Conservation (phyloP, 2,113 vertebrate genomes). For the Accipiter cooperii region DNA sequence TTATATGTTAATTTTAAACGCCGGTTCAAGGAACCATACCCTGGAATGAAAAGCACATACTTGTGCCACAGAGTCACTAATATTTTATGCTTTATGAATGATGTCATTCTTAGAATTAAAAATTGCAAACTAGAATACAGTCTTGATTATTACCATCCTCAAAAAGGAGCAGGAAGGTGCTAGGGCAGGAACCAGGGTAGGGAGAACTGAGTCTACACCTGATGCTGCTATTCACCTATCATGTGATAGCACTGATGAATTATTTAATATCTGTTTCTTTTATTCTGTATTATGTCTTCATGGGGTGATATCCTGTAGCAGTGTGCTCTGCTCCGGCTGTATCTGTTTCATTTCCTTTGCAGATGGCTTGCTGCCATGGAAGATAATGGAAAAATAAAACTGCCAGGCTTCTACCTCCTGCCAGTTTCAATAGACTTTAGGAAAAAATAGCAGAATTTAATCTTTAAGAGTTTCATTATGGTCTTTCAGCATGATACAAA, state of each 20-base stretch:
- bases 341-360: conserved; percentile 45
- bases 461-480: not conserved
- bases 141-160: not conserved
- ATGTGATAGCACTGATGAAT: conserved; percentile 18
- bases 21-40: not conserved
- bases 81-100: not conserved
- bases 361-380: not conserved
- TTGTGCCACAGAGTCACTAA: not conserved
- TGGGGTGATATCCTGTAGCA: conserved; percentile 20
- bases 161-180: not conserved
- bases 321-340: not conserved
- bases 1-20: not conserved
- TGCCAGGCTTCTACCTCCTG: not conserved
- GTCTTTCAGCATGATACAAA: not conserved
- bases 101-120: not conserved
- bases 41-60: not conserved
- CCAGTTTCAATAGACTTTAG: not conserved
- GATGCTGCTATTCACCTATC: not conserved
- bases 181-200: not conserved
- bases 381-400: conserved; percentile 37
- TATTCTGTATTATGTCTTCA: conserved; percentile 16
- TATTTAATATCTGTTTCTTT: conserved; percentile 48
- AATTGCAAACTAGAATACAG: not conserved
- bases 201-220: not conserved
- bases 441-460: not conserved